Evolutionary conservation across 2,888 invertebrate genomes (phyloP), one percentile per base, ranked within the genome.

Genomic region (Pollenia amentaria): DNA sequence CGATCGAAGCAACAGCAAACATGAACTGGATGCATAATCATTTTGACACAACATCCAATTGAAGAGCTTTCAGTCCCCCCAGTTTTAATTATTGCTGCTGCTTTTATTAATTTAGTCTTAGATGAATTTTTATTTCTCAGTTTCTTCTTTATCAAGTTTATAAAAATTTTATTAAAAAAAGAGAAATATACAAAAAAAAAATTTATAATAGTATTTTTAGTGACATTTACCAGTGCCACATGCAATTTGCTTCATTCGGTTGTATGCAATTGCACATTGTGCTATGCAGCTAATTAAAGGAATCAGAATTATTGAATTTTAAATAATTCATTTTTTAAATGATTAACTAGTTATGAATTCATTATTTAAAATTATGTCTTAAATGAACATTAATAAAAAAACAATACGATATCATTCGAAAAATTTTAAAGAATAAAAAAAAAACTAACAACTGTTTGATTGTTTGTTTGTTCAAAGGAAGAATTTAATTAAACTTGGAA

Each of bases 151-250:
- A 72, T 70, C 62, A 72, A 53, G 53, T 53, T 64, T 64, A 79
- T 64, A 72, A 29, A 42, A 77, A 53, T 11, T 16, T 21, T 9
- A 42, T 18, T 16, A 8, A 16, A 44, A 46, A 57, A 57, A 51
- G 51, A 29, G 46, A n/a, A 14, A n/a, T 1, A 72, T 18, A 46
- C 38, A 57, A 21, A n/a, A 70, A n/a, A 70, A 42, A 42, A 62
- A 42, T 67, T 48, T 48, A 60, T 9, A n/a, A n/a, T n/a, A n/a
- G n/a, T n/a, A n/a, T 44, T 53, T 72, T 46, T 62, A 72, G 62
- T 80, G 79, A 80, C 72, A 80, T 80, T 72, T 48, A 53, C 16
- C 62, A 80, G 64, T 38, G 70, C 72, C 42, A 44, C 64, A 38
- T 53, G 72, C 79, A 72, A 72, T 64, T 79, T 44, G 10, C 60